Evolutionary conservation across 2,888 invertebrate genomes (phyloP), one percentile per base, ranked within the genome.

Genomic region (Mesorhabditis belari): DNA sequence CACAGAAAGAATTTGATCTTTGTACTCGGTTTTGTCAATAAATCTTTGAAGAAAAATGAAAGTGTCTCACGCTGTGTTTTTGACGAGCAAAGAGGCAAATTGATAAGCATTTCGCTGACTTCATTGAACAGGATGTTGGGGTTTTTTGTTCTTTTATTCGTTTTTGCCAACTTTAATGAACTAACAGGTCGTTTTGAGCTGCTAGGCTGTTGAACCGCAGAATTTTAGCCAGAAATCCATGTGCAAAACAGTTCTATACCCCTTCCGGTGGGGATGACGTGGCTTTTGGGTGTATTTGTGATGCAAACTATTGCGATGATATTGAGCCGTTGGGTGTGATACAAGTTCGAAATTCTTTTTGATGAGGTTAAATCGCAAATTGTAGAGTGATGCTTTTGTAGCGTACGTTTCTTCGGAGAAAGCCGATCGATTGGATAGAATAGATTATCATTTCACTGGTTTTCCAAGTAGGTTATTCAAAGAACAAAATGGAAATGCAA

Each of bases 221-320:
- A n/a, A n/a, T n/a, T n/a, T 17, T 35, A 35, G 44, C 44, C n/a
- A 35, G 44, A 35, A 35, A n/a, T 17, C 2, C 44, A 17, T 35
- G 44, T n/a, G 44, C 44, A 9, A 35, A 35, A 2, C 44, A 35
- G n/a, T 35, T 17, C 44, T 35, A 35, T n/a, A 1, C 12, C 44
- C 44, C 12, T 9, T 17, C 12, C 12, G 44, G 44, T n/a, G 44
- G 44, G 12, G 44, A 35, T n/a, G 44, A 35, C 44, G 44, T 35
- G 12, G 44, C 44, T 35, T 35, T 68, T 6, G 75, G 72, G 3
- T 75, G 75, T 50, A 69, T 71, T 5, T 75, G 75, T 50, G 73
- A 73, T 60, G 51, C 68, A n/a, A 71, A 71, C 2, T 74, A 74
- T 51, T 75, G 75, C 59, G 75, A 75, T 57, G 66, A 71, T 5